Base-by-base conservation (phyloP, 1,140 invertebrate species). In the Drosophila melanica region DNA sequence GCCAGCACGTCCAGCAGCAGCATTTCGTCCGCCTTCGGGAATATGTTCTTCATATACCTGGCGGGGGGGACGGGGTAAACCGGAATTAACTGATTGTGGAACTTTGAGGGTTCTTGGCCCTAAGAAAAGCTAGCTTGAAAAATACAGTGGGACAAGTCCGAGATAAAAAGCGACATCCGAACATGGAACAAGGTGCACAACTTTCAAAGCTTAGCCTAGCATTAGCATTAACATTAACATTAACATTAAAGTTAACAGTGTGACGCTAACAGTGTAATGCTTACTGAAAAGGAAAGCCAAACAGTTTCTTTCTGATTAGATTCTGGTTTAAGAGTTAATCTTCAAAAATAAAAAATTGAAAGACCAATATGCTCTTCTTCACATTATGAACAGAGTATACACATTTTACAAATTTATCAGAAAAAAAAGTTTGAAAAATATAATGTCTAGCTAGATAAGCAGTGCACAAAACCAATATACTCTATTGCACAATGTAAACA, bases 1-100 rank as follows among this genome's bases (percentile, higher is more conserved):
- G 95, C 95, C 33, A 98, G 92, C 59, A 97, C 93, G 90, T 98
- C 97, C 50, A 98, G 93, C 8, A 98, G 94, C 27, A 97, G 91
- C n/a, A 96, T 97, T 92, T 98, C 97, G 75, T 98, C 97, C 0
- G 95, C 96, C 92, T 97, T 96, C n/a, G 97, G 96, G 92, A 97
- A 98, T 77, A 98, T 94, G 87, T 96, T 97, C 92, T 98, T 98
- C 93, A 98, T 94, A 92, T 98, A 98, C 93, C 97, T 97, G 12
- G 14, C 2, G 20, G 20, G 2, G 48, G 14, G 12, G n/a, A n/a
- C 1, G 5, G 11, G 7, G 20, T 2, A 1, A 0, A 51, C 89
- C 82, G 16, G 82, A 9, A 9, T 90, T 84, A 74, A 55, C 10
- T 16, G 8, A 12, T 4, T 30, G n/a, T 16, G 2, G 0, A 33